Evolutionary conservation across 2,797 vertebrate species (phyloP), one percentile per base, ranked within the genome.

Genomic region (Loris lydekkerianus): DNA sequence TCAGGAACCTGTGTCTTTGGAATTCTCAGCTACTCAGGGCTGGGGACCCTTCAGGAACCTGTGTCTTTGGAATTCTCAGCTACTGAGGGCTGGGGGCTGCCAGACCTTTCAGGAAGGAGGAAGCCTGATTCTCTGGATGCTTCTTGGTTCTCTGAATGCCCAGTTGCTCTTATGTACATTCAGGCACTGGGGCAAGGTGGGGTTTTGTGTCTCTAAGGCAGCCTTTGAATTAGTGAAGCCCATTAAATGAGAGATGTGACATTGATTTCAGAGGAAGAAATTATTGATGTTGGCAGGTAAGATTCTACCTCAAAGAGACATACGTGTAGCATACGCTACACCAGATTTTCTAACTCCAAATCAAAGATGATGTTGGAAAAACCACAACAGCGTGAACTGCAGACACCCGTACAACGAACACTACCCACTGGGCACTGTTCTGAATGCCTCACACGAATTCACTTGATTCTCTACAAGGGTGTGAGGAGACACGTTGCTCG

Each of bases 251-350:
- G 58, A 63, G 13, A 27, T 81, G n/a, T 43, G 34, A 73, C 72
- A 37, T 61, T 58, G 69, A 46, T 87, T 63, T 87, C 37, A 78
- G 81, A 94, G 69, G 73, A 61, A 84, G 43, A 63, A 76, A 78
- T 87, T 15, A 34, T 56, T 81, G 43, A 75, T 70, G 72, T 63
- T 65, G n/a, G 65, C 58, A 31, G 93, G 21, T 86, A 27, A 89
- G 77, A 81, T 96, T 93, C 18, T 46, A 6, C 18, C 76, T 95
- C 61, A 17, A 67, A 72, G 53, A 85, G 63, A 77, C 67, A 7
- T 43, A 9, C 25, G 10, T n/a, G 10, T 60, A 37, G 37, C 46
- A 4, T 7, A 8, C 15, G 21, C 20, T 46, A 34, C 56, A 34
- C 29, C 14, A 60, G 61, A 60, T 72, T 69, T 65, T 91, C 84